Conservation (phyloP, 1,140 invertebrate genomes). For the Aphaenogaster floridana region DNA sequence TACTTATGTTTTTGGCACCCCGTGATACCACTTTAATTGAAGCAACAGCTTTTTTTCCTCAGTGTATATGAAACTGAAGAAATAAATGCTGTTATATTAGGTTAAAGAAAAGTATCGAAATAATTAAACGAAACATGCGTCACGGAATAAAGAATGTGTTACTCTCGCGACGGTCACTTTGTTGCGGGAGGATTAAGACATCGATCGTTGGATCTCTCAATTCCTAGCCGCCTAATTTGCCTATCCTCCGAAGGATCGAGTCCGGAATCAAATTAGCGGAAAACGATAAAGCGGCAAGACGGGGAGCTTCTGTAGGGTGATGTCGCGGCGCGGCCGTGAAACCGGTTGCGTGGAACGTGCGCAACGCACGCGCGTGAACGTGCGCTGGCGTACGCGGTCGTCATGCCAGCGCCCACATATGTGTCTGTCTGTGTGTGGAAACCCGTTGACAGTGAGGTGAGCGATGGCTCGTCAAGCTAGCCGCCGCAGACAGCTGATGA, state of each 20-base stretch:
- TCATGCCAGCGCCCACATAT: background rate
- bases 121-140: background rate
- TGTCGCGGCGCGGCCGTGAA: constrained; percentile 58
- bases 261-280: constrained; percentile 34
- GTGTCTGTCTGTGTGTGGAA: constrained; percentile 20
- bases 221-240: constrained; percentile 53
- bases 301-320: constrained; percentile 3
- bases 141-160: background rate
- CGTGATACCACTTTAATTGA: no score
- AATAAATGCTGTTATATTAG: background rate
- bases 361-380: constrained; percentile 32
- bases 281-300: constrained; percentile 47
- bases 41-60: no score
- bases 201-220: constrained; percentile 22
- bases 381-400: constrained; percentile 35
- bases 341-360: constrained; percentile 70
- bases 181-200: background rate
- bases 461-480: constrained; percentile 77
- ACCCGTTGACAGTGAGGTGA: constrained; percentile 76
- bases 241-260: constrained; percentile 48
- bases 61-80: background rate
- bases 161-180: background rate
- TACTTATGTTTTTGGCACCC: no score
- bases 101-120: background rate
- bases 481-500: constrained; percentile 76